A percentile compares a stretch with the other conserved stretches of the same genome.
Evolutionary conservation across 1,140 invertebrate genomes (phyloP).

Genomic region (Euwallacea fornicatus): DNA sequence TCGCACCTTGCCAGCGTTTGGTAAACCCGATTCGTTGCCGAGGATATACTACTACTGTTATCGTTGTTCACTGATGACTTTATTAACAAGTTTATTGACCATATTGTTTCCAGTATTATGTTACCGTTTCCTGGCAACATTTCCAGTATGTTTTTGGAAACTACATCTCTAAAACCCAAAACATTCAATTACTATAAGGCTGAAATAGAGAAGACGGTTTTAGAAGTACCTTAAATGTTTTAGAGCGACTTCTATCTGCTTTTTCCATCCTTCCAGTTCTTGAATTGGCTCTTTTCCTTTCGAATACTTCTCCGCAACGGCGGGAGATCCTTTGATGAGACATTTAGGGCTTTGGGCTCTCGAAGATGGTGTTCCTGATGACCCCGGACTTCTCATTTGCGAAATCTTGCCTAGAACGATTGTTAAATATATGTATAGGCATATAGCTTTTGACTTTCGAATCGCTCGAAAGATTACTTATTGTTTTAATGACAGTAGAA

Average conservation of each 20-base stretch:
- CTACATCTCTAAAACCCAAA: constrained; percentile 77
- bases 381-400: constrained; percentile 74
- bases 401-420: constrained; percentile 65
- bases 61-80: constrained; percentile 54
- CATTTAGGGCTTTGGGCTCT: constrained; percentile 49
- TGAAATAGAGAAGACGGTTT: background rate
- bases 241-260: constrained; percentile 46
- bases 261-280: constrained; percentile 48
- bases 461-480: no score
- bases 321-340: constrained; percentile 18
- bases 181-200: background rate
- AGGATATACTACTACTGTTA: constrained; percentile 58
- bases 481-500: no score
- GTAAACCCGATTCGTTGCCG: constrained; percentile 84
- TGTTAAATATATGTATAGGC: no score
- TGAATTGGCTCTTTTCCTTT: constrained; percentile 45
- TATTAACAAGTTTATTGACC: constrained; percentile 76
- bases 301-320: constrained; percentile 12
- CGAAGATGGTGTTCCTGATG: constrained; percentile 31
- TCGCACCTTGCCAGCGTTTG: constrained; percentile 72
- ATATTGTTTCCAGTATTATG: constrained; percentile 87
- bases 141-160: constrained; percentile 87
- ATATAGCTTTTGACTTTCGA: no score
- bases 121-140: constrained; percentile 91
- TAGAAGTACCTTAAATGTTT: constrained; percentile 42